Evolutionary conservation across 1,140 invertebrate genomes (phyloP), one percentile per base, ranked within the genome.

Genomic region (Parapsyche elsis): DNA sequence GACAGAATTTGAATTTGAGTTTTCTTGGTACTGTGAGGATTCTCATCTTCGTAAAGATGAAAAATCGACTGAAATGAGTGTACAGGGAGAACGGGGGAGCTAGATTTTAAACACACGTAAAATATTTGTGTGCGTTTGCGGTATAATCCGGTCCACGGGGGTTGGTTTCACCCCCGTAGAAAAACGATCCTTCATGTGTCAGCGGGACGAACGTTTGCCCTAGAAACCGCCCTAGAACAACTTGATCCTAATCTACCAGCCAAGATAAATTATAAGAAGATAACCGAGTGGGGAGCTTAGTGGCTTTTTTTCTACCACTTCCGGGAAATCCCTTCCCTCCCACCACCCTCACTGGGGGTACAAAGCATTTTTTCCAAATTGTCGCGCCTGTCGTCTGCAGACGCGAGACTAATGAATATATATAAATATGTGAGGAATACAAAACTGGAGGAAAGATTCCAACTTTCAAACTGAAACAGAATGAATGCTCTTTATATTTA

Each of bases 191-290:
- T 64, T 77, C 75, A 77, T 77, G 75, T 77, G 75, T 77, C 75
- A 77, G 30, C 30, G 75, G 44, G 53, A 49, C 75, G 75, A 77
- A 77, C 75, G 75, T 53, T 77, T 77, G 75, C 75, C 75, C 75
- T 77, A 77, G 75, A 77, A 77, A 77, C 75, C 75, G 75, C 75
- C 75, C 75, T 77, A 77, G 75, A 77, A 77, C 75, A 78, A 71
- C 77, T 78, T 71, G 70, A 78, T 78, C 77, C 77, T 78, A 78
- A 78, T 78, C 77, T 78, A 78, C 61, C 77, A 78, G 70, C 80
- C 67, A 81, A 77, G 80, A 81, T 81, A 81, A 81, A 81, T 81
- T 81, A 81, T 81, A 71, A 77, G 77, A 71, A 77, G 75, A 80
- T 67, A 80, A 80, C 59, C 49, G 71, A 67, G 71, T 67, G 16